Percentiles rank a stretch among this genome's conserved stretches.
Conservation (phyloP, 2,797 vertebrate genomes). For the Anableps anableps region DNA sequence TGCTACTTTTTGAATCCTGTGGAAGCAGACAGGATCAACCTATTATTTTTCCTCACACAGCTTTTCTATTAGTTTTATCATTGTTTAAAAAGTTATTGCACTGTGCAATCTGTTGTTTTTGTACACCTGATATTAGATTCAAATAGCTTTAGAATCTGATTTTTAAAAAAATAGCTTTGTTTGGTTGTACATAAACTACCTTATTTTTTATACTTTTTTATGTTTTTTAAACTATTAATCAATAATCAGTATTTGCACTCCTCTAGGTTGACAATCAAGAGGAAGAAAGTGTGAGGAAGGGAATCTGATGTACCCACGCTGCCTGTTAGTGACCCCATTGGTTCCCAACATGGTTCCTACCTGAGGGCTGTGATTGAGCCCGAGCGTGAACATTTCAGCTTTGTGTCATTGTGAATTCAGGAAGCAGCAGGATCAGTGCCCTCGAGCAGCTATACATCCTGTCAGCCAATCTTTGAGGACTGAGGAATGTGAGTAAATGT, state of each 20-base stretch:
- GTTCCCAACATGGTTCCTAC: not conserved
- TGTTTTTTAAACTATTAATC: not conserved
- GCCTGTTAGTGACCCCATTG: accelerated
- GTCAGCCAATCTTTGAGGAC: not conserved
- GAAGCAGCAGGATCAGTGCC: slow-evolving; percentile 1
- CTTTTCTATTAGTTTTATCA: too few relatives aligned
- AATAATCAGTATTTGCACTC: not conserved
- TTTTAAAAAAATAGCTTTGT: too few relatives aligned
- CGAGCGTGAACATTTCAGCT: slow-evolving; percentile 1
- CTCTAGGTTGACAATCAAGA: not conserved
- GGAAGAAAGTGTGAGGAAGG: not conserved
- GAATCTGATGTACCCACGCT: not conserved
- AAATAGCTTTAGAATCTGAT: too few relatives aligned
- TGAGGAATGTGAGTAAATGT: not conserved
- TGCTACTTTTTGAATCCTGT: too few relatives aligned
- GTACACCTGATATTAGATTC: too few relatives aligned
- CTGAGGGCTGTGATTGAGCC: slow-evolving; percentile 1
- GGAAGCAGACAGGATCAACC: too few relatives aligned
- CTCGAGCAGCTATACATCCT: not conserved
- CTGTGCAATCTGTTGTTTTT: too few relatives aligned
- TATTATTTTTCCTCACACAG: too few relatives aligned
- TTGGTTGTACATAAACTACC: not conserved
- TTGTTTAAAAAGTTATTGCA: too few relatives aligned
- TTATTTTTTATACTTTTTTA: not conserved
- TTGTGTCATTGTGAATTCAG: not conserved